These are phyloP conservation scores for Yoshiicerus persimilis DNA, from an alignment of 1,140 invertebrate genomes.

Conservation along the genomic window DNA sequence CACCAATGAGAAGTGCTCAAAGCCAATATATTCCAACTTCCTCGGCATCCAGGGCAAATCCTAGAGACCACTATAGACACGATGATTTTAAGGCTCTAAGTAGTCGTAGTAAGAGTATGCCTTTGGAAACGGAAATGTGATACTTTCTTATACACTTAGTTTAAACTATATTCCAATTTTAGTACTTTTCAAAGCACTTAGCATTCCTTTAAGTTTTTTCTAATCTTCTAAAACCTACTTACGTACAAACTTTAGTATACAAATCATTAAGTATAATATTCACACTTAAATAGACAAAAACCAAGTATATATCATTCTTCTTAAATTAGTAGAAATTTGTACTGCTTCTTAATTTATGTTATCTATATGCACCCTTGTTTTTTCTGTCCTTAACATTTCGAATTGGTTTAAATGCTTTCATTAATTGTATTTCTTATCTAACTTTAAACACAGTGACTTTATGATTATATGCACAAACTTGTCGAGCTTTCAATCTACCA, in stretches of 20 bases:
- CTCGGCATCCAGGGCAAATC: not conserved
- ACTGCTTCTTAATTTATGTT: too few relatives aligned
- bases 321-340: too few relatives aligned
- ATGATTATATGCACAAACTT: not conserved
- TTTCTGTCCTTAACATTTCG: too few relatives aligned
- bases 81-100: slow-evolving; percentile 44
- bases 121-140: slow-evolving; percentile 49
- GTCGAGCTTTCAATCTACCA: not conserved
- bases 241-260: not conserved
- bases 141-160: not conserved
- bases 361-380: not conserved
- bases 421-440: not conserved
- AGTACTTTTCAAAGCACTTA: not conserved
- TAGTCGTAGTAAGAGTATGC: slow-evolving; percentile 47
- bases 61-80: not conserved
- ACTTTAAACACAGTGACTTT: not conserved
- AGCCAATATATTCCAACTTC: slow-evolving; percentile 45
- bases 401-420: not conserved
- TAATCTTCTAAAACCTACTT: not conserved
- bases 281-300: too few relatives aligned
- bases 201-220: not conserved
- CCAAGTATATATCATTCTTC: too few relatives aligned
- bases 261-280: not conserved
- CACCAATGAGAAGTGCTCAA: slow-evolving; percentile 33
- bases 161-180: not conserved